A percentile compares a stretch with the other conserved stretches of the same genome.
Conservation (phyloP, 2,888 invertebrate genomes). For the Cheilosia pagana region DNA sequence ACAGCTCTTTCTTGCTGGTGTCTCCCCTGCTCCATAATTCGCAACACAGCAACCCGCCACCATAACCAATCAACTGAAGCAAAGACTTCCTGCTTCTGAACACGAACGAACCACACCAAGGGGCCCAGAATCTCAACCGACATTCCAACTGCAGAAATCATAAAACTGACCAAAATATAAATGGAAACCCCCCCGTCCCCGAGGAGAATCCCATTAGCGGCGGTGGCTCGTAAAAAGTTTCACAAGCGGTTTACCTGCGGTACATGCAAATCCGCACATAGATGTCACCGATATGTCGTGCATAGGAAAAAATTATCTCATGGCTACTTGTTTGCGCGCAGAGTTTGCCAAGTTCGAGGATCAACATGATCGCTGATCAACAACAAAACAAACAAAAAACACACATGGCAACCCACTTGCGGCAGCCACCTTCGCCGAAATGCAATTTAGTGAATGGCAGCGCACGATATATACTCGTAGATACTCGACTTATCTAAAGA, state of each 20-base stretch:
- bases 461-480: constrained; percentile 14
- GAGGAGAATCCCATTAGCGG: constrained; percentile 14
- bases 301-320: constrained; percentile 19
- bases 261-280: constrained; percentile 40
- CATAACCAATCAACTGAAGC: constrained; percentile 36
- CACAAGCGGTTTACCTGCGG: constrained; percentile 11
- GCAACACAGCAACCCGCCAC: constrained; percentile 12
- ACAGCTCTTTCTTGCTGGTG: neutral
- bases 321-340: neutral
- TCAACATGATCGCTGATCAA: constrained; percentile 12
- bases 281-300: constrained; percentile 36
- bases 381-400: too few relatives aligned
- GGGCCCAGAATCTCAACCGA: constrained; percentile 31
- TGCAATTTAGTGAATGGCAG: constrained; percentile 36
- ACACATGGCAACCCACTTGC: constrained; percentile 28
- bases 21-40: neutral
- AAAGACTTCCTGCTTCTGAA: constrained; percentile 68
- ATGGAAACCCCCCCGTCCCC: neutral
- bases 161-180: constrained; percentile 51
- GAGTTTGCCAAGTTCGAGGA: constrained; percentile 60
- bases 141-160: constrained; percentile 60
- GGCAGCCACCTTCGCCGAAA: neutral
- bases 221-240: constrained; percentile 10
- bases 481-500: constrained; percentile 54
- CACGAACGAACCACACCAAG: constrained; percentile 14